These are phyloP conservation scores for Clarias fuscus DNA, from an alignment of 2,797 vertebrate species.

Conservation along the genomic window DNA sequence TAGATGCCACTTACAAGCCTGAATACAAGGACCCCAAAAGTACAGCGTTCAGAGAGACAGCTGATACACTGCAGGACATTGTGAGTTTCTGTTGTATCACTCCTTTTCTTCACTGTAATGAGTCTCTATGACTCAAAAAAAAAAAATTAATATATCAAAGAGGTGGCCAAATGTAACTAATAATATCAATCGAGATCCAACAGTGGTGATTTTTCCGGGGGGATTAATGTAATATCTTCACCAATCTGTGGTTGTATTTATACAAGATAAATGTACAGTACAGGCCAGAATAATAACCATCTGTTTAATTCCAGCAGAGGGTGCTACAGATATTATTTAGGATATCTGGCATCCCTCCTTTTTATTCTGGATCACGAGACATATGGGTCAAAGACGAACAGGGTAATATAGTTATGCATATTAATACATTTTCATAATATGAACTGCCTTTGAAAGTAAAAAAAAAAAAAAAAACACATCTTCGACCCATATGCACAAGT, in stretches of 20 bases:
- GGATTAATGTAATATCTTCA: neutral
- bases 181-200: neutral
- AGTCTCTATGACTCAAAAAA: neutral
- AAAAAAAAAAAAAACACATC: neutral
- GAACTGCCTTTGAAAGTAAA: neutral
- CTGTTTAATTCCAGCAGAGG: slow-evolving; percentile 14
- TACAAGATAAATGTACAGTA: neutral
- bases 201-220: too few species aligned
- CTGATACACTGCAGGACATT: slow-evolving; percentile 59
- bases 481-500: neutral
- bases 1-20: slow-evolving; percentile 54
- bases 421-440: neutral
- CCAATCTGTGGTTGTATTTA: neutral
- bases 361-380: slow-evolving; percentile 8
- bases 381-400: neutral
- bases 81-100: slow-evolving; percentile 64
- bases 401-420: slow-evolving; percentile 4
- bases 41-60: slow-evolving; percentile 59
- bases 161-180: too few species aligned
- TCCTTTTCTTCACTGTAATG: neutral
- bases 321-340: slow-evolving; percentile 11
- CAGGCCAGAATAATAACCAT: neutral
- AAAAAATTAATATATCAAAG: neutral
- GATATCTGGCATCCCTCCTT: neutral
- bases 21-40: slow-evolving; percentile 65